Conservation (phyloP, 2,113 vertebrate genomes). For the Noctilio leporinus region DNA sequence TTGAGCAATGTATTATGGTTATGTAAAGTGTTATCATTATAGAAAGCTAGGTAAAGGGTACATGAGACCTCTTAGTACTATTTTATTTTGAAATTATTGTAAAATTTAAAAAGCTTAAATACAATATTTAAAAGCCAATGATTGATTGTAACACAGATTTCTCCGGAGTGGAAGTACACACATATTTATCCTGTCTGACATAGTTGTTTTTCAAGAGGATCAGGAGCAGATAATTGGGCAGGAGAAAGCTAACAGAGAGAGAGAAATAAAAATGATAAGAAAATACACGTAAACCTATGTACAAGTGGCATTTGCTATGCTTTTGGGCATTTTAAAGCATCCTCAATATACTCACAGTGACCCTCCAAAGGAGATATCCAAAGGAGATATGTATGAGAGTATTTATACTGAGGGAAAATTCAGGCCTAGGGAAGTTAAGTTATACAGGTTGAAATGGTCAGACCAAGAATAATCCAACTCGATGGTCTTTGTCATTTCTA, state of each 20-base stretch:
- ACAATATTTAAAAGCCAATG: neutral
- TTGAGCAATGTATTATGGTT: neutral
- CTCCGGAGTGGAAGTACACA: neutral
- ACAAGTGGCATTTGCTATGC: neutral
- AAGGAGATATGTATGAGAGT: neutral
- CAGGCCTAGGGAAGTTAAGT: neutral
- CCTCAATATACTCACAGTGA: neutral
- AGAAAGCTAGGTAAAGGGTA: neutral
- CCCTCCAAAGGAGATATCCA: fast-evolving
- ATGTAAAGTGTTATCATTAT: neutral
- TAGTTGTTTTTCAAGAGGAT: neutral
- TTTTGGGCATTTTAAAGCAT: neutral
- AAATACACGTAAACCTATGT: neutral
- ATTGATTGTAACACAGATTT: neutral
- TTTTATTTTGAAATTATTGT: neutral
- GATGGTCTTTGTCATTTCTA: neutral
- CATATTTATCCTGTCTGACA: neutral
- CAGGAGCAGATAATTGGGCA: neutral
- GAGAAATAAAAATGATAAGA: neutral
- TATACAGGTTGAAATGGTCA: neutral
- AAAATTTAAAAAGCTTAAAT: neutral
- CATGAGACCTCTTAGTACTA: neutral
- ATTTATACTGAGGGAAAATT: neutral
- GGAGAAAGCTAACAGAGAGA: neutral
- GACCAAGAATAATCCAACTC: neutral